These are phyloP conservation scores for Odocoileus virginianus DNA, from an alignment of 2,113 vertebrate species.

Conservation along the genomic window DNA sequence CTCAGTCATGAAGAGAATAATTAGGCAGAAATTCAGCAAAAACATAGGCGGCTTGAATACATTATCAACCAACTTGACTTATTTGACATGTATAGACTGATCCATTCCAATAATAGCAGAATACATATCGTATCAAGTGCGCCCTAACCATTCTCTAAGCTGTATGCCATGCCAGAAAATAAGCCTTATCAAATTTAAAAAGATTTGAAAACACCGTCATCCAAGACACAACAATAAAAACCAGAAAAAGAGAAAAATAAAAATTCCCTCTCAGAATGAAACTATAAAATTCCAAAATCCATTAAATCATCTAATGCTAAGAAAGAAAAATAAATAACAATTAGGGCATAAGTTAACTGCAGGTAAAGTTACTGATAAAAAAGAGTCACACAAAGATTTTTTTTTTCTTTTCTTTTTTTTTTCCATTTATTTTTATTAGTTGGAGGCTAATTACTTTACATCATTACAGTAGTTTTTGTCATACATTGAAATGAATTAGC, in stretches of 20 bases:
- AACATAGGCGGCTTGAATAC: background rate
- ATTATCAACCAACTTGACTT: background rate
- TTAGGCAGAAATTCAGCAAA: background rate
- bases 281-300: background rate
- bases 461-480: no score
- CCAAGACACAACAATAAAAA: background rate
- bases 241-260: background rate
- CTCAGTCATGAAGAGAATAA: background rate
- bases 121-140: background rate
- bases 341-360: background rate
- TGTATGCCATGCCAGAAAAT: background rate
- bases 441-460: no score
- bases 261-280: background rate
- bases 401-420: no score
- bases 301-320: background rate
- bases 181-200: background rate
- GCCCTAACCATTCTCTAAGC: background rate
- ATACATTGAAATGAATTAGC: no score
- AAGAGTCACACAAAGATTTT: background rate
- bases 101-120: background rate
- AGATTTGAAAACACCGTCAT: background rate
- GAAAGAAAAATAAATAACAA: background rate
- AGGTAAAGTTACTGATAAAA: background rate
- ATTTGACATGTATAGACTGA: background rate
- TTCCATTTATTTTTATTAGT: no score